These are phyloP conservation scores for Upupa epops DNA, from an alignment of 2,113 vertebrate genomes.

Conservation along the genomic window DNA sequence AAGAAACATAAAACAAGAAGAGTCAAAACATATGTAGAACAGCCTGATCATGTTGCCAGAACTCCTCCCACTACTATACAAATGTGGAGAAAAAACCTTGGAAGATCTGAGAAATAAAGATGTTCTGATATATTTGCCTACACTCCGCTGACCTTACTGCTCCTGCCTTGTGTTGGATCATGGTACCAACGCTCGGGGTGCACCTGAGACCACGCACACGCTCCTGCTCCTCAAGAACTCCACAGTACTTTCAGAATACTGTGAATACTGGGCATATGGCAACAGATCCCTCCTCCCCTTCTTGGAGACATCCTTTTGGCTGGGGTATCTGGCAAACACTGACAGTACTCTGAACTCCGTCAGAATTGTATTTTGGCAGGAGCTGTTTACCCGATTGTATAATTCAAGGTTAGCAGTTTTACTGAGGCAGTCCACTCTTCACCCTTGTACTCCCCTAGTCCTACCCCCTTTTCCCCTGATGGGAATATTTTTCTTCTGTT, in stretches of 20 bases:
- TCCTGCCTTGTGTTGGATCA: neutral
- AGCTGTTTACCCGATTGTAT: conserved; percentile 34
- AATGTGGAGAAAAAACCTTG: neutral
- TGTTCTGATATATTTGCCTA: neutral
- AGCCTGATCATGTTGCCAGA: conserved; percentile 43
- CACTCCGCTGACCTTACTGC: neutral
- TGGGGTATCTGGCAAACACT: conserved; percentile 47
- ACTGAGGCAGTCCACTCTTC: conserved; percentile 1
- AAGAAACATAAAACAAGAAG: conserved; percentile 64
- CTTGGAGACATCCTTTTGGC: conserved; percentile 41
- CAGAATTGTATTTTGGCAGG: conserved; percentile 19
- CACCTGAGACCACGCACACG: neutral
- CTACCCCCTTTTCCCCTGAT: neutral
- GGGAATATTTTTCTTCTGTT: neutral
- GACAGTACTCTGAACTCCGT: conserved; percentile 17
- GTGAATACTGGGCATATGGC: neutral
- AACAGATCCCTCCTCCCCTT: neutral
- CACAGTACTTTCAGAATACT: neutral
- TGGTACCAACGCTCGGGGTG: neutral
- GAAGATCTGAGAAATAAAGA: neutral
- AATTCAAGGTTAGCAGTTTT: conserved; percentile 54
- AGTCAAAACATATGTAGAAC: conserved; percentile 67
- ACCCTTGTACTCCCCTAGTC: neutral
- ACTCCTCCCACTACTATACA: conserved; percentile 40
- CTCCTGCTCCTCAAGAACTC: neutral